Base-by-base conservation (phyloP, 2,888 invertebrate genomes). In the Agrochola macilenta region DNA sequence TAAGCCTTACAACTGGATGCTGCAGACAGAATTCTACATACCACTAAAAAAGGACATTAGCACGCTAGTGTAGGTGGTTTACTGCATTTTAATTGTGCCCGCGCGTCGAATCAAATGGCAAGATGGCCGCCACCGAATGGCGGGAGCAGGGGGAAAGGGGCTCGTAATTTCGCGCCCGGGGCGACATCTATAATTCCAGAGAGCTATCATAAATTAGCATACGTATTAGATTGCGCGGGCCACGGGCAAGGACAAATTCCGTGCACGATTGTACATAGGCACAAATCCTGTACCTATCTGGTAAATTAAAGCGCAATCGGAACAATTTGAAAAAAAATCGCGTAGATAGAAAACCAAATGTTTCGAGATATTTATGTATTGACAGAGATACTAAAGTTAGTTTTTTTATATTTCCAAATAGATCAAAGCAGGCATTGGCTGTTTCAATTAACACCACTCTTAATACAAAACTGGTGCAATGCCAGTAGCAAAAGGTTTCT, bases 201-300 rank as follows among this genome's bases (percentile, higher is more conserved):
- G 93, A 93, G 95, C 94, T 93, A 94, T 94, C 95, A 93, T 95
- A 95, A 96, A 96, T 96, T 96, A 95, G 95, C 96, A 96, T 96
- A 96, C 94, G 95, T 95, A 96, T 96, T 96, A 95, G 95, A 95
- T 94, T 94, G 92, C 91, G 89, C 89, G 87, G 89, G 89, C 89
- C 90, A 90, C 87, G 79, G 83, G 89, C 87, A 90, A 90, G 88
- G 90, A 93, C 92, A 90, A 92, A 95, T 95, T 95, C 93, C 88
- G 91, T 92, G 92, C 93, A 93, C 92, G 94, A 93, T 89, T 91
- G 87, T 93, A 92, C 90, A 89, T 84, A 90, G 89, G 88, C 87
- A 88, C 89, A 90, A 91, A 92, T 92, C 89, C 82, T 82, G 86
- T 79, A 79, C 26, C 46, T 63, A 90, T 91, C 87, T 84, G 86